Percentiles rank a stretch among this genome's conserved stretches.
These are phyloP conservation scores for Metopia argyrocephala DNA, from an alignment of 2,888 invertebrate species.

Conservation along the genomic window DNA sequence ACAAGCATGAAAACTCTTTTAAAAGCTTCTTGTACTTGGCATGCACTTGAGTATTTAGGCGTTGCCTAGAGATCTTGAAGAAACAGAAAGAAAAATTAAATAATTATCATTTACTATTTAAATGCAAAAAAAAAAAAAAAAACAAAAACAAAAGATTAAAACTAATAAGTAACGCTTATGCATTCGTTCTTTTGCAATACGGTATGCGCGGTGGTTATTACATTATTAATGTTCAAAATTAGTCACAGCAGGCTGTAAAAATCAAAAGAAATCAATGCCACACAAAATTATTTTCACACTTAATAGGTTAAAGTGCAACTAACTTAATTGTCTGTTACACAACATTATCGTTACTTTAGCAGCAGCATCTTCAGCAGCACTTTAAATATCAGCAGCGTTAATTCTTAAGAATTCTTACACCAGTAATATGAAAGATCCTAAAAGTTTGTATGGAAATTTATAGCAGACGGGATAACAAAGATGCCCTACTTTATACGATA, in stretches of 20 bases:
- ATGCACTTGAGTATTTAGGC: not conserved
- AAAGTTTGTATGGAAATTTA: no score
- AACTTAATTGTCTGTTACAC: slow-evolving; percentile 44
- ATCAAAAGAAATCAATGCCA: slow-evolving; percentile 19
- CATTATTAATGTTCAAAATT: slow-evolving; percentile 43
- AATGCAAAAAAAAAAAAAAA: not conserved
- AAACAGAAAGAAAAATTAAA: not conserved
- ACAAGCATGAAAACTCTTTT: not conserved
- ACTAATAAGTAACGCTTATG: slow-evolving; percentile 39
- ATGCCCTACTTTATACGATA: no score
- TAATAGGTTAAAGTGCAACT: slow-evolving; percentile 55
- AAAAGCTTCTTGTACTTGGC: not conserved
- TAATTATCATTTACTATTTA: not conserved
- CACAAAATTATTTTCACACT: slow-evolving; percentile 47
- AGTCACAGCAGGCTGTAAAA: slow-evolving; percentile 45
- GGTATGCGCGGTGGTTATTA: slow-evolving; percentile 4
- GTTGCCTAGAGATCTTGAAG: not conserved
- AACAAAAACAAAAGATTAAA: slow-evolving; percentile 7
- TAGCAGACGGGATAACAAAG: no score
- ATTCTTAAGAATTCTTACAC: no score
- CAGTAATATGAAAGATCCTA: no score
- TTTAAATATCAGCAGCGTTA: not conserved
- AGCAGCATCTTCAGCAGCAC: slow-evolving; percentile 51
- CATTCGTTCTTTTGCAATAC: not conserved
- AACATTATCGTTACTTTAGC: slow-evolving; percentile 37